Base-by-base conservation (phyloP, 2,888 invertebrate genomes). In the Crossocerus cetratus region DNA sequence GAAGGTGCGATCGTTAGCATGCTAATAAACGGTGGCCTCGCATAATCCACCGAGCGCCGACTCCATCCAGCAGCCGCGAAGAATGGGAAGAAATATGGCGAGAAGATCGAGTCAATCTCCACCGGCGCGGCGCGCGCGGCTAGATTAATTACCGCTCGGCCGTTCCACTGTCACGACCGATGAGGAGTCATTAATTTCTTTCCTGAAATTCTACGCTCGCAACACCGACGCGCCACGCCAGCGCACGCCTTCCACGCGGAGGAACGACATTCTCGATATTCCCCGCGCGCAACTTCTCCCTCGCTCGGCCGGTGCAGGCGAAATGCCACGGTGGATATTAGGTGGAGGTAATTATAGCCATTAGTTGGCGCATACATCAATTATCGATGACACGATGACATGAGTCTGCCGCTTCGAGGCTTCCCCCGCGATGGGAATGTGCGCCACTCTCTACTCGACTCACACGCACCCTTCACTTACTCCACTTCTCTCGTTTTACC, bases 331-430 rank as follows among this genome's bases (percentile, higher is more conserved):
- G 76, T 81, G 83, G 85, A 84, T 86, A 87, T 88, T 88, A 86
- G 87, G 83, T 86, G 77, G 81, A 81, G 87, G 84, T 88, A 88
- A 88, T 88, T 85, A 87, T 85, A 83, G 85, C 86, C 87, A 88
- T 88, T 88, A 88, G 87, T 85, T 82, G 81, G 84, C 84, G 83
- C 86, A 87, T 88, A 88, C 88, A 88, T 88, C 88, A 88, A 88
- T 88, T 88, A 88, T 88, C 86, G 87, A 88, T 84, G 88, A 87
- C 87, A 87, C 84, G 87, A 87, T 87, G 87, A 87, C 87, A 84
- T 69, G 84, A 84, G 83, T 84, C 83, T 78, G 81, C 74, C 82
- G 84, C 86, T 83, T 76, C 77, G 78, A 82, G 85, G 84, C 83
- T 83, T 83, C 82, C 76, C 82, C 81, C 72, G 74, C 80, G 76